Evolutionary conservation across 2,113 vertebrate species (phyloP).

Genomic region (Gadus chalcogrammus): DNA sequence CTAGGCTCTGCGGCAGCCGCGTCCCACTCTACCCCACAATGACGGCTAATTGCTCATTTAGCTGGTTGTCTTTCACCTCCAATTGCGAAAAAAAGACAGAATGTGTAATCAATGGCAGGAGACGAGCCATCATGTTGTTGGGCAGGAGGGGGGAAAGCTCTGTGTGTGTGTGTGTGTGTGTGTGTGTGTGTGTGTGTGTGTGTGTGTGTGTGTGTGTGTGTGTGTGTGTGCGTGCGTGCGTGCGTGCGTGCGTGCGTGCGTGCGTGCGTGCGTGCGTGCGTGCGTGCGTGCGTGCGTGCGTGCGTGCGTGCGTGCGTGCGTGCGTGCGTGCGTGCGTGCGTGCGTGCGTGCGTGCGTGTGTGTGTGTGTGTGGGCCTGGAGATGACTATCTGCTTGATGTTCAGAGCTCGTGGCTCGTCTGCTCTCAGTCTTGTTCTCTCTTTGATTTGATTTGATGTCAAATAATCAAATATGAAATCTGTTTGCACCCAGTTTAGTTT

Average conservation of each 20-base stretch:
- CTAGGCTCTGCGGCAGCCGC: background rate
- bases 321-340: background rate
- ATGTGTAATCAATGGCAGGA: background rate
- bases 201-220: constrained; percentile 5
- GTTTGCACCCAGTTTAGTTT: too few relatives aligned
- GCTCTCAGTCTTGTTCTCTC: too few relatives aligned
- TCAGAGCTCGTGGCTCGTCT: too few relatives aligned
- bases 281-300: background rate
- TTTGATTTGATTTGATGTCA: too few relatives aligned
- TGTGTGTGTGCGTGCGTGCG: constrained; percentile 4
- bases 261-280: constrained; percentile 2
- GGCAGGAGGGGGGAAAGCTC: background rate
- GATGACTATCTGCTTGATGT: constrained; percentile 4
- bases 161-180: constrained; percentile 7
- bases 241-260: background rate
- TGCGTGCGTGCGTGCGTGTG: background rate
- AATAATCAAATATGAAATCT: too few relatives aligned
- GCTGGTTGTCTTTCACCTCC: background rate
- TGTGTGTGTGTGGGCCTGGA: background rate
- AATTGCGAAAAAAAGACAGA: background rate
- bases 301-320: constrained; percentile 2
- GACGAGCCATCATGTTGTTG: background rate
- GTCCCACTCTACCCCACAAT: background rate
- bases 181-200: constrained; percentile 7
- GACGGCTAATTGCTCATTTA: background rate